Percentiles rank a stretch among this genome's conserved stretches.
phyloP scores from a whole-genome alignment of 2,113 vertebrate species.

The Hypanus sabinus region DNA sequence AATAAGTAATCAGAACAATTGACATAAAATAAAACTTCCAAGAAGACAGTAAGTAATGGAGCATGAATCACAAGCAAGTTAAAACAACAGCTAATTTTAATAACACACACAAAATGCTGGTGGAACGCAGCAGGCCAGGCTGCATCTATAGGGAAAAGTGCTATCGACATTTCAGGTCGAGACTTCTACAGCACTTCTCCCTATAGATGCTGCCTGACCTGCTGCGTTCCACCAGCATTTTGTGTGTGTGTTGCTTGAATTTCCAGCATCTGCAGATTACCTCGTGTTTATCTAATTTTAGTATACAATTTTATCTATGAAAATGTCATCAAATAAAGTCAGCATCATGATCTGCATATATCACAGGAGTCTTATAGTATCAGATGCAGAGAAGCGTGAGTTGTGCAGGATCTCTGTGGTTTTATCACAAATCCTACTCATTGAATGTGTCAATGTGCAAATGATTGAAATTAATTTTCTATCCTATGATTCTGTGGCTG shows the following conservation, averaged over 20 bases:
- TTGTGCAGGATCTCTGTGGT: not conserved
- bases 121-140: too few relatives aligned
- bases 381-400: not conserved
- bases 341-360: not conserved
- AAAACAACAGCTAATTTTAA: not conserved
- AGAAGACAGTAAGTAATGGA: not conserved
- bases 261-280: too few relatives aligned
- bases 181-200: too few relatives aligned
- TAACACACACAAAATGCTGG: too few relatives aligned
- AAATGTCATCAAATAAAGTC: not conserved
- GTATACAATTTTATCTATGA: not conserved
- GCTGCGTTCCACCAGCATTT: too few relatives aligned
- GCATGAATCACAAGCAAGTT: not conserved
- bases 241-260: too few relatives aligned
- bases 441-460: not conserved
- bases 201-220: too few relatives aligned
- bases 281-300: not conserved
- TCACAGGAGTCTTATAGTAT: not conserved
- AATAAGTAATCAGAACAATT: not conserved
- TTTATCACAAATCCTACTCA: slow-evolving; percentile 5
- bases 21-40: not conserved
- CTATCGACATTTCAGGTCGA: too few relatives aligned
- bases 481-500: not conserved
- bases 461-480: slow-evolving; percentile 20
- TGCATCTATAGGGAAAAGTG: too few relatives aligned